phyloP scores from a whole-genome alignment of 2,888 invertebrate species.

The Volucella inanis region DNA sequence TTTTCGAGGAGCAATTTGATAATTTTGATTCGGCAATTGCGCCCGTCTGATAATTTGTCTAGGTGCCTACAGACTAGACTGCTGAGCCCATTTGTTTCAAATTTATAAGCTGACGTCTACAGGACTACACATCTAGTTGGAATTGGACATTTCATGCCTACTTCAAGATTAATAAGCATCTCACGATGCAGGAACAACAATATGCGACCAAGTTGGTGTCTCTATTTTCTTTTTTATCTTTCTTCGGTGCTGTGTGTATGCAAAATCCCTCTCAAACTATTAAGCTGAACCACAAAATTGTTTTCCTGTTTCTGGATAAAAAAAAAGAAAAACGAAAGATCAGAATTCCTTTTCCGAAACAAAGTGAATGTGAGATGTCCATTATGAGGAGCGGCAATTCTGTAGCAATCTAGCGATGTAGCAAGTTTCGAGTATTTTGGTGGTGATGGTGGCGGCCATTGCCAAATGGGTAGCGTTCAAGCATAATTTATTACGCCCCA shows the following conservation, averaged over 20 bases:
- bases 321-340: conserved; percentile 16
- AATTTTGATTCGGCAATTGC: too few species aligned
- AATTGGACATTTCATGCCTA: too few species aligned
- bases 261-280: conserved; percentile 53
- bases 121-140: too few species aligned
- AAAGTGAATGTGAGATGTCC: conserved; percentile 70
- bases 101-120: too few species aligned
- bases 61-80: too few species aligned
- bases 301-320: conserved; percentile 45
- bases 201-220: too few species aligned
- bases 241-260: conserved; percentile 1
- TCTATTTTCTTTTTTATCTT: background rate
- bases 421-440: background rate
- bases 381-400: conserved; percentile 53
- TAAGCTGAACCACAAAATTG: conserved; percentile 64
- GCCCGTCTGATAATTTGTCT: too few species aligned
- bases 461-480: conserved; percentile 19
- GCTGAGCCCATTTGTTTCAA: too few species aligned
- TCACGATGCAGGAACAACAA: too few species aligned
- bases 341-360: conserved; percentile 24
- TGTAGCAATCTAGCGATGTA: too few species aligned
- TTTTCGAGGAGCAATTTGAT: too few species aligned
- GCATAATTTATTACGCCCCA: conserved; percentile 61
- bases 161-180: too few species aligned
- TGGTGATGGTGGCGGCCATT: background rate